Base-by-base conservation (phyloP, 2,888 invertebrate species). In the Hartigia nigra region DNA sequence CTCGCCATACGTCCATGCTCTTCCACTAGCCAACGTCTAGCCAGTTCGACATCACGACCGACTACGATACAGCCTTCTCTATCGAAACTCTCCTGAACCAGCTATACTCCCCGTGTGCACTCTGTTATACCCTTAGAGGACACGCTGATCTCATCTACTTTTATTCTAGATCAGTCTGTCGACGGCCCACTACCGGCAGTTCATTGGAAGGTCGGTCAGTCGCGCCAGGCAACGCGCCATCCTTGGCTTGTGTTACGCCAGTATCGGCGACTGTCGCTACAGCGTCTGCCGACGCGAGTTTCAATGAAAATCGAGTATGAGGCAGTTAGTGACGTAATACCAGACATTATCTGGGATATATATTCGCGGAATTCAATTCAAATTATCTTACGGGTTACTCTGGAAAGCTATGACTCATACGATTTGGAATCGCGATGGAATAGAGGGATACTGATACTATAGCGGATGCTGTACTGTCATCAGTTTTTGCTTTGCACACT, bases 401-500 rank as follows among this genome's bases (percentile, higher is more conserved):
- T 14, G 72, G 72, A 72, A 31, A 72, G 32, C 34, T 12, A 34
- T 72, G 72, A 72, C 23, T 72, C 72, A 72, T 72, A 32, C 12
- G 12, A 72, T 31, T 72, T 32, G 12, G 32, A 12, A 31, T 72
- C 31, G 31, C 5, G 34, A 72, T 12, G 72, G 12, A 23, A 4
- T 12, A 0, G 72, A 31, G 72, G 34, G 31, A 31, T 12, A 72
- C 9, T 72, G 31, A 14, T 72, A 12, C 12, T 72, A 14, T 9
- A 55, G 55, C 9, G 55, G 55, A 23, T 4, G 55, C 55, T 72
- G 31, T 72, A 12, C 31, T 72, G 72, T 12, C 34, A 14, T 72
- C 32, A 23, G 31, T 23, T 55, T 55, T 72, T 72, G 72, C 32
- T 31, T 32, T 12, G 31, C 31, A 14, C 79, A 91, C 93, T 94